These are phyloP conservation scores for Aphelocoma californica DNA, from an alignment of 2,797 vertebrate genomes.

Conservation along the genomic window DNA sequence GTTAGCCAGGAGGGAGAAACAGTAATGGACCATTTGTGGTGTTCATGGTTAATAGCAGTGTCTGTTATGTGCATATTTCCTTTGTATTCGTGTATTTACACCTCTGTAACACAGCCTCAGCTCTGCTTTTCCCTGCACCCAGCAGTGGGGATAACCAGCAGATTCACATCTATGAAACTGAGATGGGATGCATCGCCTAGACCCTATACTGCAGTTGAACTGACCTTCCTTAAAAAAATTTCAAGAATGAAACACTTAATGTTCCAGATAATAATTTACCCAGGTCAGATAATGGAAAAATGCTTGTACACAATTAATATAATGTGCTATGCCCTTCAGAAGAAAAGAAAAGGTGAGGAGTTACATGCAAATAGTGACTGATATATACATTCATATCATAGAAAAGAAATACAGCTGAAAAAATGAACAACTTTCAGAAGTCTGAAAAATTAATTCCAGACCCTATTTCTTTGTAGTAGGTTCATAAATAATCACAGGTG, in stretches of 20 bases:
- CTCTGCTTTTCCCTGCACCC: neutral
- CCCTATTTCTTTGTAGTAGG: neutral
- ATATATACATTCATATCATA: neutral
- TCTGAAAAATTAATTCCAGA: neutral
- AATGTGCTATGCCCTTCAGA: neutral
- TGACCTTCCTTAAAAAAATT: neutral
- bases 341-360: neutral
- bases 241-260: neutral
- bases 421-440: neutral
- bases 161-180: neutral
- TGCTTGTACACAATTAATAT: neutral
- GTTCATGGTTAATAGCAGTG: neutral
- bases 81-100: neutral
- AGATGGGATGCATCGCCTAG: neutral
- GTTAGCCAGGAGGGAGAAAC: neutral
- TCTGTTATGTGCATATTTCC: neutral
- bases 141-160: neutral
- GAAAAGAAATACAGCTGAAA: neutral
- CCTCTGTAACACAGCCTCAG: neutral
- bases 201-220: neutral
- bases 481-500: neutral
- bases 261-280: neutral
- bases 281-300: neutral
- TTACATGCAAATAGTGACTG: neutral
- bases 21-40: neutral